phyloP scores from a whole-genome alignment of 2,113 vertebrate species.

The Chroicocephalus ridibundus region DNA sequence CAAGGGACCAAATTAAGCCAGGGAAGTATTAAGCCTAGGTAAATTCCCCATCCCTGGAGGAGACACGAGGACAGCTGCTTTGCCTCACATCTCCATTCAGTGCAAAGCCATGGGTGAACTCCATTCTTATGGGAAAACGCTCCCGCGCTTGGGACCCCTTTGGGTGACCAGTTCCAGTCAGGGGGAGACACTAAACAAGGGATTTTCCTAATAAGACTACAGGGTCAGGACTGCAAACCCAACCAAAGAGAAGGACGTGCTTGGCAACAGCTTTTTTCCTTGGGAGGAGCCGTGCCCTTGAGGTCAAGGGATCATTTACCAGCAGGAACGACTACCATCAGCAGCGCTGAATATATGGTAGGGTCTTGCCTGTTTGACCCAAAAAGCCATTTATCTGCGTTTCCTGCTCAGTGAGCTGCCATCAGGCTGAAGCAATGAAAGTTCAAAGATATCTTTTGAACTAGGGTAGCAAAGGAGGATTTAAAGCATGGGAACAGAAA shows the following conservation, averaged over 20 bases:
- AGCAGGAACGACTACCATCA: not conserved
- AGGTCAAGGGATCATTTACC: not conserved
- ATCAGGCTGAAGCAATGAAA: conserved; percentile 8
- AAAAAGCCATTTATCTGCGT: conserved; percentile 19
- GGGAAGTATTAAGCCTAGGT: not conserved
- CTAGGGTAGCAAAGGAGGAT: not conserved
- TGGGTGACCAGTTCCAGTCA: not conserved
- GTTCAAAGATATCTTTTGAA: conserved; percentile 69
- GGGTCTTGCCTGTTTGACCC: conserved; percentile 3
- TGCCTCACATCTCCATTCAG: not conserved
- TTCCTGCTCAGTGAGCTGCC: conserved; percentile 62
- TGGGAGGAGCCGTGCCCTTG: not conserved
- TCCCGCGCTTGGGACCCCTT: accelerated
- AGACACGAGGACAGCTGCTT: not conserved
- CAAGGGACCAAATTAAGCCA: not conserved
- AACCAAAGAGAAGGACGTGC: not conserved
- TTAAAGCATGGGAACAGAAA: conserved; percentile 58
- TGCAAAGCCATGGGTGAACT: not conserved
- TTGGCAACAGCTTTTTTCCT: not conserved
- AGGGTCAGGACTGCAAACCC: not conserved
- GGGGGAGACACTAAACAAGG: not conserved
- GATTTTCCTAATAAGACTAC: not conserved
- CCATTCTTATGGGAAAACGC: not conserved
- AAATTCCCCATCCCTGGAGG: not conserved
- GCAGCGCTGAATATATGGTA: not conserved